phyloP scores from a whole-genome alignment of 2,888 invertebrate species.

The Pachliopta kotzebuea region DNA sequence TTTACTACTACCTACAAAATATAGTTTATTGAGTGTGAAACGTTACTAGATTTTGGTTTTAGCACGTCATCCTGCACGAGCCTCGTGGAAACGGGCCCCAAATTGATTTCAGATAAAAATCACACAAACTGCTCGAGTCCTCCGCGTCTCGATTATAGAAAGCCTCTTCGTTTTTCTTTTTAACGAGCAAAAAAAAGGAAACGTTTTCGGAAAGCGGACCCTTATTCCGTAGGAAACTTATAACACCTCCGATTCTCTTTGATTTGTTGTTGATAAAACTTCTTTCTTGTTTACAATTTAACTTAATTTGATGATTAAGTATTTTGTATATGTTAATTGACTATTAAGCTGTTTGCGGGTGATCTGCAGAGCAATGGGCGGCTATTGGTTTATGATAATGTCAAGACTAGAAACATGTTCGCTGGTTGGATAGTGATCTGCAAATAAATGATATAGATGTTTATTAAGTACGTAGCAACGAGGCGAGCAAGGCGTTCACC shows the following conservation, averaged over 20 bases:
- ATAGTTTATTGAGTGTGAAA: not conserved
- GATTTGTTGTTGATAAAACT: not conserved
- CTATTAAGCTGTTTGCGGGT: too few relatives aligned
- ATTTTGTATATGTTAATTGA: too few relatives aligned
- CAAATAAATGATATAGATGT: too few relatives aligned
- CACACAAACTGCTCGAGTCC: conserved; percentile 15
- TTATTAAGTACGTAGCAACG: too few relatives aligned
- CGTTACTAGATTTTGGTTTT: too few relatives aligned
- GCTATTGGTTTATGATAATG: too few relatives aligned
- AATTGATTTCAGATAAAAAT: conserved; percentile 27
- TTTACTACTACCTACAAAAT: not conserved
- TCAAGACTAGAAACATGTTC: too few relatives aligned
- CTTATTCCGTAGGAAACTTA: not conserved
- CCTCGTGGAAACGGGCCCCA: conserved; percentile 15
- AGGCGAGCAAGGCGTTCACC: too few relatives aligned
- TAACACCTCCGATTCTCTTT: not conserved
- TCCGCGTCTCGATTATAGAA: conserved; percentile 13
- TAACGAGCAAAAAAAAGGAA: conserved; percentile 12
- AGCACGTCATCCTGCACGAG: not conserved
- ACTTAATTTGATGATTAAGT: not conserved
- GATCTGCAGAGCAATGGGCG: too few relatives aligned
- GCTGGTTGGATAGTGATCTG: too few relatives aligned
- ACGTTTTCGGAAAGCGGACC: not conserved
- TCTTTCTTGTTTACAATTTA: not conserved
- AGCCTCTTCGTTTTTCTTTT: conserved; percentile 18